Evolutionary conservation across 1,140 invertebrate species (phyloP), one percentile per base, ranked within the genome.

Genomic region (Leptonema lineaticorne): DNA sequence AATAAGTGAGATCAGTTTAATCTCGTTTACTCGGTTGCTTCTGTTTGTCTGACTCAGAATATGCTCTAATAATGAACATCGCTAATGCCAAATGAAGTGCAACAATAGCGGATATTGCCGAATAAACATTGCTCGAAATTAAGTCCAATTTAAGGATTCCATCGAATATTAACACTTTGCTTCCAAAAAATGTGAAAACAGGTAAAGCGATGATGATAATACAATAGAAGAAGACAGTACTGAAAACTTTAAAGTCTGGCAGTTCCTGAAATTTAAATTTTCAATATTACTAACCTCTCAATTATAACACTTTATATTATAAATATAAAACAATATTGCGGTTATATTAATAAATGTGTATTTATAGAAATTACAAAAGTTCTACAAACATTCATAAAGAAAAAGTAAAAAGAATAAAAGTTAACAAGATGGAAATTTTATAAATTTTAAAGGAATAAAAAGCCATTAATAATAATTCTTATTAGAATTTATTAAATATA

Each of bases 61-160:
- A 92, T 1, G 90, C 90, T 73, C 83, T 85, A 72, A 89, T 90
- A 75, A 92, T 91, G 75, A 91, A 92, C 24, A 90, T 77, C n/a
- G 87, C 90, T 33, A 92, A 73, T 7, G 89, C 89, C 45, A 90
- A 70, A 75, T 93, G 90, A 37, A 93, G 77, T 11, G 89, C 85
- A 1, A 90, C 71, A 7, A 93, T 85, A 2, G 90, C 87, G 62
- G 87, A 83, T 20, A 89, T 85, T 45, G 90, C 90, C 14, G 90
- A 86, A 75, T 88, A 91, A 46, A 92, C 88, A 78, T 90, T 92
- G 68, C 88, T 89, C 14, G 84, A 79, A 37, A 90, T 77, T 30
- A 84, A 81, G 53, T 85, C 83, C 58, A 90, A 74, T 29, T 75
- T 71, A 22, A 85, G 77, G 57, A 85, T 75, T 74, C 81, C 82